Base-by-base conservation (phyloP, 2,113 vertebrate species). In the Hemichromis elongatus region DNA sequence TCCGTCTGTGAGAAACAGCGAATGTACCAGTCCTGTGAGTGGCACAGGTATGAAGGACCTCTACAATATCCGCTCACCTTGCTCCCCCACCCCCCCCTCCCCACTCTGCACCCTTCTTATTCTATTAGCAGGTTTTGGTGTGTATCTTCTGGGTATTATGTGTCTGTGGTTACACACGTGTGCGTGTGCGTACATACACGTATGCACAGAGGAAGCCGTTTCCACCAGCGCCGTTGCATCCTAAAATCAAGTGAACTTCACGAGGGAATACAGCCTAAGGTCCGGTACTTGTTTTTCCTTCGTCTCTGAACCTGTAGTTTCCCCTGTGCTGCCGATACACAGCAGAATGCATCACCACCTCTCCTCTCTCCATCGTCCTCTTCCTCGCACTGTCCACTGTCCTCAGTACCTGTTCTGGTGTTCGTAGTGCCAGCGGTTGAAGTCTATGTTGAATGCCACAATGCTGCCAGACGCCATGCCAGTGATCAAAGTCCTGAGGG, bases 401-500 rank as follows among this genome's bases (percentile, higher is more conserved):
- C 19, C 90, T 99, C 96, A 99, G 94, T 99, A 99, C 96, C 99
- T 97, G 97, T 99, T 99, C 96, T 99, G 99, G 96, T 99, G 98
- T 90, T 99, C 99, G 92, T 99, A 99, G 95, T 99, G 99, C 99
- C 99, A 99, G 92, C 99, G 97, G 95, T 99, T 99, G 97, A 99
- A 99, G 96, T 99, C 99, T 96, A 99, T 99, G 96, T 99, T 99
- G 95, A 99, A 99, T 81, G 98, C 98, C 95, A 99, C 99, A 2
- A 99, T 99, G 97, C 99, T 99, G 88, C 99, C 99, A 35, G 99
- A 99, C 66, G 98, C 99, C 99, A 99, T 99, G 93, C 99, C 99
- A 14, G 99, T 99, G 95, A 99, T 99, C 93, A 99, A 96, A 91
- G 99, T 99, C 97, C 99, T 99, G 96, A 42, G 95, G 54, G 77